phyloP scores from a whole-genome alignment of 1,140 invertebrate species.

The Trachymyrmex septentrionalis region DNA sequence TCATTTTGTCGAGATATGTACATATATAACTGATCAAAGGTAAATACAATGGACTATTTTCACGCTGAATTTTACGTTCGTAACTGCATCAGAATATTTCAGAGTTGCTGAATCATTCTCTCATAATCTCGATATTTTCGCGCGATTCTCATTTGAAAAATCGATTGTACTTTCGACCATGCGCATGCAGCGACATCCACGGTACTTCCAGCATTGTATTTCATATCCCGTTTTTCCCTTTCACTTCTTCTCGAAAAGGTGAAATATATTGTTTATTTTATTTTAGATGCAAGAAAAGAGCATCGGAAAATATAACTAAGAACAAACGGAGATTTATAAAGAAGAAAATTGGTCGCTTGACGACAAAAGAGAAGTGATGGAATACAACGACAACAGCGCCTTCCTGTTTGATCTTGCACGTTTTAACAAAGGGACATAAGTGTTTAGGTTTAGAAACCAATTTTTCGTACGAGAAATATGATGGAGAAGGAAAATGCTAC shows the following conservation, averaged over 20 bases:
- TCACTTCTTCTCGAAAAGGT: too few relatives aligned
- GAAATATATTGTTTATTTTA: background rate
- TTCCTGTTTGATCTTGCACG: constrained; percentile 85
- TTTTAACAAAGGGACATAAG: constrained; percentile 80
- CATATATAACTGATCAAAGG: background rate
- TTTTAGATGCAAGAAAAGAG: background rate
- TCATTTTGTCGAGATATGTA: background rate
- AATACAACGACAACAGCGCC: constrained; percentile 59
- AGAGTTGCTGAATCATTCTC: background rate
- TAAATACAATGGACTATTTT: background rate
- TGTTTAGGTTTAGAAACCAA: constrained; percentile 79
- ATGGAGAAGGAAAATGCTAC: constrained; percentile 83
- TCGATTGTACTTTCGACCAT: constrained; percentile 14
- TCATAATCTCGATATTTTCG: constrained; percentile 12
- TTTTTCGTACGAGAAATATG: constrained; percentile 78
- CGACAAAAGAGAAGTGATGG: constrained; percentile 32
- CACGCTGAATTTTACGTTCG: background rate
- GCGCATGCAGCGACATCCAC: background rate
- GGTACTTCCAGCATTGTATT: background rate
- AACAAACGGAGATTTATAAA: too few relatives aligned
- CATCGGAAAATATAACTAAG: background rate
- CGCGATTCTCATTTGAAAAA: constrained; percentile 37
- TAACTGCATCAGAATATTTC: background rate
- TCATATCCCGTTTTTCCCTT: background rate
- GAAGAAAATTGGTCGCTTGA: constrained; percentile 64